Base-by-base conservation (phyloP, 2,888 invertebrate species). In the Plebejus melissa region DNA sequence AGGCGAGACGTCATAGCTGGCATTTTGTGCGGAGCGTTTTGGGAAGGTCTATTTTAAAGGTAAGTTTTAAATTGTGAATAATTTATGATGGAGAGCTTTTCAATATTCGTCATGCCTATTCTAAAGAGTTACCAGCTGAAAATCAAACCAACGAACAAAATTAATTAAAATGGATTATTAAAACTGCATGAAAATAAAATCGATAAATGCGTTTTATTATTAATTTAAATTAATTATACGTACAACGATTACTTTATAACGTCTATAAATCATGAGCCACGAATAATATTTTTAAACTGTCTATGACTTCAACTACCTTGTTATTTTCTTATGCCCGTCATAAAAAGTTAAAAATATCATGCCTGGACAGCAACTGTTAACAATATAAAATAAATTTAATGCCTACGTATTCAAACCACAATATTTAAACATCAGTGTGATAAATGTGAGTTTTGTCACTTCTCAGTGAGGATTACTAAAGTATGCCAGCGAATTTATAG, bases 141-240 rank as follows among this genome's bases (percentile, higher is more conserved):
- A 32, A 32, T 32, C 1, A 32, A 32, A 32, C 32, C 1, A 46
- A 11, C 3, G 2, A 46, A 46, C 9, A 46, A 11, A 46, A 9
- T 46, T 46, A 46, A 46, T 46, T 54, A 16, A 16, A 16, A 54
- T 54, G 54, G 16, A 54, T 16, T 16, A 69, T n/a, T 36, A 38
- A 50, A 71, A 71, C 6, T 28, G 13, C 13, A 36, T 16, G 4
- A 32, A 36, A 65, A 65, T 36, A 65, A 72, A 72, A 72, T 72
- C 72, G 72, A 72, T 50, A 72, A 72, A 72, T 72, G 72, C 54
- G 28, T 72, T 71, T 72, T 54, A 72, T 72, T 54, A 54, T 54
- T 72, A 50, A 50, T 22, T 72, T 32, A 72, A 72, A 72, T 32
- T 32, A 54, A 72, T 72, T 54, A 72, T 28, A 72, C 50, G 50